Conservation (phyloP, 2,113 vertebrate species). For the Oreochromis niloticus region DNA sequence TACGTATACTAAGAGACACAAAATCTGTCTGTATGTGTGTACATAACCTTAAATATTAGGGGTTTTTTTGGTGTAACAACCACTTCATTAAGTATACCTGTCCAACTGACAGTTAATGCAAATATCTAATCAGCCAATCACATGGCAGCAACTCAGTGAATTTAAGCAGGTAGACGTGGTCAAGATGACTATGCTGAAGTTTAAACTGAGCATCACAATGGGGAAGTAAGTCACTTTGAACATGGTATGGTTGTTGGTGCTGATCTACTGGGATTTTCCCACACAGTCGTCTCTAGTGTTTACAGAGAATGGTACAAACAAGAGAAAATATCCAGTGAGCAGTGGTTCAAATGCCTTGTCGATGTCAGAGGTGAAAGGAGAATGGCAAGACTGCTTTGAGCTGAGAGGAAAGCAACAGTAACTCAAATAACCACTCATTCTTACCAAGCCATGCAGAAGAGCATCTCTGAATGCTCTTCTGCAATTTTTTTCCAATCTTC, state of each 20-base stretch:
- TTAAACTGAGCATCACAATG: background rate
- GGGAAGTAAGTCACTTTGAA: background rate
- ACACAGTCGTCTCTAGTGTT: background rate
- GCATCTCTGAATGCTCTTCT: background rate
- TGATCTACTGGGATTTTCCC: background rate
- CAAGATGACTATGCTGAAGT: background rate
- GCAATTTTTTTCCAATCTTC: accelerated
- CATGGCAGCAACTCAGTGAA: background rate
- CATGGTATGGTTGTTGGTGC: background rate
- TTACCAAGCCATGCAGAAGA: background rate
- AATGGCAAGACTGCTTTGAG: background rate
- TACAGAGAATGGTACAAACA: background rate
- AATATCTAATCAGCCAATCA: background rate
- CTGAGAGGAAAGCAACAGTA: background rate
- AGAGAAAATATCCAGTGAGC: background rate
- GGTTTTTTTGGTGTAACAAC: background rate
- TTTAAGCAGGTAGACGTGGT: background rate
- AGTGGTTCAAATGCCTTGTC: accelerated
- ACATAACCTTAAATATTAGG: background rate
- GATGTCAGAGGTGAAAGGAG: background rate
- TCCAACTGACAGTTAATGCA: background rate
- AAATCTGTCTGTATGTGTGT: background rate
- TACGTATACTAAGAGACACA: background rate
- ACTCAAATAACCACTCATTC: background rate
- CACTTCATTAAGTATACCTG: background rate